Base-by-base conservation (phyloP, 2,113 vertebrate genomes). In the Ceyx melanurus region DNA sequence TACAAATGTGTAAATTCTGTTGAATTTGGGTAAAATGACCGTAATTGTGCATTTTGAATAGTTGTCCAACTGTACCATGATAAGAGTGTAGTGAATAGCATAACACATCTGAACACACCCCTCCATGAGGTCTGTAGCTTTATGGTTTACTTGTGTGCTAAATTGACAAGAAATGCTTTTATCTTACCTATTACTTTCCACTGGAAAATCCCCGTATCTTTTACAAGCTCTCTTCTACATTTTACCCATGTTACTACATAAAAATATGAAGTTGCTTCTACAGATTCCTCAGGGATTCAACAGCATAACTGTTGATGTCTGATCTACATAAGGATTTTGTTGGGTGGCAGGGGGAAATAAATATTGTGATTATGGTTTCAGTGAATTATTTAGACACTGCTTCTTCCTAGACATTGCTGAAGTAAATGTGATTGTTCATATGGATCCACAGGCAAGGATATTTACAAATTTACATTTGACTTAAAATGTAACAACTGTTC, bases 401-500 rank as follows among this genome's bases (percentile, higher is more conserved):
- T 29, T 43, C 20, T 50, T 65, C 25, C 31, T 29, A 56, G 66
- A 56, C 16, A 26, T 6, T 14, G n/a, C 20, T 29, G 72, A 81
- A 77, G 9, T 13, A 28, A 75, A 8, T 77, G 58, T 11, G 31
- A 73, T 75, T 91, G 28, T 88, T 33, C n/a, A 62, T 22, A 31
- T 40, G 14, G 43, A 42, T 74, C 29, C 26, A 42, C 45, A 75
- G 75, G 35, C 11, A 46, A 5, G 8, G 45, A 26, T 54, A 76
- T 37, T 37, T 37, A 37, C 37, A 37, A 37, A 37, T 37, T 37
- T 37, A 37, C 37, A 56, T 46, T 75, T 71, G 23, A 65, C 33
- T 82, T 61, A 45, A 88, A 95, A 81, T 42, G 35, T 28, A 75
- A 75, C 17, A 88, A 73, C 70, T 28, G 12, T 82, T 56, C 58